phyloP scores from a whole-genome alignment of 2,797 vertebrate species.

The Gadopsis bispinosus region DNA sequence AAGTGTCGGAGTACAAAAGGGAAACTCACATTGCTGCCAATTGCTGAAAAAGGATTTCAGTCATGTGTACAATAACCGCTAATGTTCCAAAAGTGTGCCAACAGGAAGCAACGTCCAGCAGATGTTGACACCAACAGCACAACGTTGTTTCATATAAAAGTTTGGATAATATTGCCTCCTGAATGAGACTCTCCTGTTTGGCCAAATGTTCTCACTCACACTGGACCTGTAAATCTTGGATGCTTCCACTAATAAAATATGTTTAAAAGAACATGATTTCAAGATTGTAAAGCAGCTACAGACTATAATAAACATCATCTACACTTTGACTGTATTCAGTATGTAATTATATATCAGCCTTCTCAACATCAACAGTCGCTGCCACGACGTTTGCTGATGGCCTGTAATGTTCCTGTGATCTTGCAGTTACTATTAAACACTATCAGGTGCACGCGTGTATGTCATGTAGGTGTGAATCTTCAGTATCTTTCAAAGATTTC shows the following conservation, averaged over 20 bases:
- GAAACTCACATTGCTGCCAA: not conserved
- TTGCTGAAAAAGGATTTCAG: not conserved
- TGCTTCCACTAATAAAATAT: too few relatives aligned
- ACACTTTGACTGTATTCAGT: not conserved
- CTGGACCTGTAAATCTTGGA: too few relatives aligned
- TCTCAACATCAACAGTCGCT: not conserved
- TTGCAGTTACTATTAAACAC: slow-evolving; percentile 2
- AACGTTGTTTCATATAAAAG: too few relatives aligned
- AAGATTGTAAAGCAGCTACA: not conserved
- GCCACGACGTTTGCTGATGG: not conserved
- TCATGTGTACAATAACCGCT: not conserved
- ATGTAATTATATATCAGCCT: not conserved
- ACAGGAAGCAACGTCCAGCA: not conserved
- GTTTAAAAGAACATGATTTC: not conserved
- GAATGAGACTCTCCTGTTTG: too few relatives aligned
- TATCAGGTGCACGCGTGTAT: not conserved
- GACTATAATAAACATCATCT: not conserved
- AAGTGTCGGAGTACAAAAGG: not conserved
- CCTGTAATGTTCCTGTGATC: slow-evolving; percentile 6
- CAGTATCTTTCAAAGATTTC: not conserved
- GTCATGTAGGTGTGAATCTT: not conserved
- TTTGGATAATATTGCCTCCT: too few relatives aligned
- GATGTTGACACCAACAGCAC: not conserved
- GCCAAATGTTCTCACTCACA: too few relatives aligned
- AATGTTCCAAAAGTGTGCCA: slow-evolving; percentile 13